These are phyloP conservation scores for Strigamia crassipes DNA, from an alignment of 2,888 invertebrate genomes.

Conservation along the genomic window DNA sequence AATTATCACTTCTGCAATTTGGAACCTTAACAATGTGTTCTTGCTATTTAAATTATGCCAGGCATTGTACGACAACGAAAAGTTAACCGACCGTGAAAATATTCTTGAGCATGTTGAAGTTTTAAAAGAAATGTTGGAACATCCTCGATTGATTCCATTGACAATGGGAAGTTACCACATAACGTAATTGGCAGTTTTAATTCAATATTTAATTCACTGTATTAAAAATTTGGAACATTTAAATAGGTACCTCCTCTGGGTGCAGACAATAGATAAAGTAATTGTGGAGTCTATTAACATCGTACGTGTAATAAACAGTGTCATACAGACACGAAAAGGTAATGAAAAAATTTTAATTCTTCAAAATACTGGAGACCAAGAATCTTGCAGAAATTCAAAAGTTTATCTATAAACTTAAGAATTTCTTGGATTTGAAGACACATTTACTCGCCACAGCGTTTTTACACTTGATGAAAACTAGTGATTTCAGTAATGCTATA, in stretches of 20 bases:
- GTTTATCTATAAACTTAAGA: too few species aligned
- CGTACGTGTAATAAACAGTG: not conserved
- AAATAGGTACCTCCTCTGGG: not conserved
- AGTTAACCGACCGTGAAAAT: not conserved
- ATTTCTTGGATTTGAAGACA: too few species aligned
- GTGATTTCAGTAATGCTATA: too few species aligned
- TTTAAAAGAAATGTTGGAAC: not conserved
- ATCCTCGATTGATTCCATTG: not conserved
- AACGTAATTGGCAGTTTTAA: not conserved
- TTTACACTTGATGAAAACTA: too few species aligned
- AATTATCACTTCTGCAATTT: not conserved
- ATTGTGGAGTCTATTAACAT: not conserved
- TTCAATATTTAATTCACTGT: not conserved
- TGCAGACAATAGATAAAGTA: not conserved
- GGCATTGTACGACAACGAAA: not conserved
- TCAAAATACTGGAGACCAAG: too few species aligned
- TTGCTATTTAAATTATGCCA: not conserved
- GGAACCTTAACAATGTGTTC: not conserved
- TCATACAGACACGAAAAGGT: not conserved
- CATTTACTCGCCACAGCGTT: too few species aligned
- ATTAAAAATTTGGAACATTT: not conserved
- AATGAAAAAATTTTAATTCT: not conserved
- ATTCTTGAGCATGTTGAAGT: not conserved
- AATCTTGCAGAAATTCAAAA: too few species aligned
- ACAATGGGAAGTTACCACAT: not conserved